Evolutionary conservation across 2,888 invertebrate species (phyloP).

Genomic region (Hyalella azteca): DNA sequence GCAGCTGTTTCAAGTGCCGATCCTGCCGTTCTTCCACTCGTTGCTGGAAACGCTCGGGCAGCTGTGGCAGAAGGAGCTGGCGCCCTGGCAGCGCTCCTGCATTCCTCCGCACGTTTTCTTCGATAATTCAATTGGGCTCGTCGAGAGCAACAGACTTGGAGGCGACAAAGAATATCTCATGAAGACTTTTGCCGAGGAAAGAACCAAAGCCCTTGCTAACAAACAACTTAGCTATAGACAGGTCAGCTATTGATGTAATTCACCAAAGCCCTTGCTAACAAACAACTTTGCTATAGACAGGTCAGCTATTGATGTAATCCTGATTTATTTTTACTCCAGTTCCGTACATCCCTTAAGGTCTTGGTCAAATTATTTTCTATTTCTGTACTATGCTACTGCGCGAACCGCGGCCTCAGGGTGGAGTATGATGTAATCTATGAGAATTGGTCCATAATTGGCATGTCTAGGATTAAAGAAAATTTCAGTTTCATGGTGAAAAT

Average conservation of each 20-base stretch:
- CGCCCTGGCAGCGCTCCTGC: not conserved
- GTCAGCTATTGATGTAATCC: too few species aligned
- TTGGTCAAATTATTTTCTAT: too few species aligned
- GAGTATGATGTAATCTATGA: too few species aligned
- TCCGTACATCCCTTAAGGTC: too few species aligned
- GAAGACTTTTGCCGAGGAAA: not conserved
- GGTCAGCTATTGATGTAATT: not conserved
- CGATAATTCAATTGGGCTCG: not conserved
- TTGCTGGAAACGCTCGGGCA: not conserved
- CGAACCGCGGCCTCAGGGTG: too few species aligned
- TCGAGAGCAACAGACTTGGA: constrained; percentile 14
- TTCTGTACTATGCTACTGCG: too few species aligned
- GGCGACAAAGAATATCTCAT: not conserved
- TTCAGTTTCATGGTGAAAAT: too few species aligned
- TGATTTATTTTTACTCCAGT: too few species aligned
- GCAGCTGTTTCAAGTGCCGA: not conserved
- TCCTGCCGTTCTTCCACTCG: constrained; percentile 14
- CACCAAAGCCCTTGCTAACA: too few species aligned
- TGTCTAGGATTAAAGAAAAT: too few species aligned
- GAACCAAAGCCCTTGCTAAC: not conserved
- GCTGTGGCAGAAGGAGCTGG: not conserved
- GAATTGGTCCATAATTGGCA: too few species aligned
- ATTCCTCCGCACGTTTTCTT: constrained; percentile 9
- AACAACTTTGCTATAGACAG: too few species aligned
- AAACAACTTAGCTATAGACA: not conserved